Evolutionary conservation across 2,888 invertebrate species (phyloP).

Genomic region (Ormyrus rosae): DNA sequence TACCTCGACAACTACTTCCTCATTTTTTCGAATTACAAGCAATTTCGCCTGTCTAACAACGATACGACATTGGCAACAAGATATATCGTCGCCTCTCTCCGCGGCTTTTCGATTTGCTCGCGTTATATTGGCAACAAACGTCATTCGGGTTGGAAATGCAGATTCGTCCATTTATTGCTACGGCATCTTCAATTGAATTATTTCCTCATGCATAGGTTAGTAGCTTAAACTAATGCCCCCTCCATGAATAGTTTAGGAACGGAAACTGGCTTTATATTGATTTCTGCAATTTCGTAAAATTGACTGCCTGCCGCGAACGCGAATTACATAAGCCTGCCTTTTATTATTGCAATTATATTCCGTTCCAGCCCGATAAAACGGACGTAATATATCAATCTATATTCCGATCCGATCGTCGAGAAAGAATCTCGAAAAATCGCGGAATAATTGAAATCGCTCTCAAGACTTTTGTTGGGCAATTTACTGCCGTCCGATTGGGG

Average conservation of each 20-base stretch:
- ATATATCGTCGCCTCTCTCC: too few species aligned
- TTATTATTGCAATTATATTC: too few species aligned
- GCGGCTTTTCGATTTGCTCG: constrained; percentile 14
- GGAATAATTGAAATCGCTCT: too few species aligned
- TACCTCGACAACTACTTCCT: too few species aligned
- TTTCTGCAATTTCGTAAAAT: not conserved
- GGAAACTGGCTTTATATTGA: not conserved
- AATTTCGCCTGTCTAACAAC: too few species aligned
- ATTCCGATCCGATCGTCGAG: too few species aligned
- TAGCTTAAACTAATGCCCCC: constrained; percentile 9
- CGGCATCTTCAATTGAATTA: constrained; percentile 46
- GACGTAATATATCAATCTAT: too few species aligned
- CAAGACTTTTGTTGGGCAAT: too few species aligned
- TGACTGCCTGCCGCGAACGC: not conserved
- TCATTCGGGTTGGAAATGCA: constrained; percentile 43
- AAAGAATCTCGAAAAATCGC: too few species aligned
- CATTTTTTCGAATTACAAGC: too few species aligned
- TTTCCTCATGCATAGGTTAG: constrained; percentile 51
- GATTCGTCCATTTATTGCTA: constrained; percentile 40
- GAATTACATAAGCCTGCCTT: not conserved
- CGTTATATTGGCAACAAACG: constrained; percentile 15
- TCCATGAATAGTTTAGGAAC: constrained; percentile 5
- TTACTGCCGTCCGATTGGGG: too few species aligned
- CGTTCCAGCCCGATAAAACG: not conserved
- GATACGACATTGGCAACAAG: too few species aligned